Evolutionary conservation across 2,797 vertebrate species (phyloP).

Genomic region (Takifugu ocellatus): DNA sequence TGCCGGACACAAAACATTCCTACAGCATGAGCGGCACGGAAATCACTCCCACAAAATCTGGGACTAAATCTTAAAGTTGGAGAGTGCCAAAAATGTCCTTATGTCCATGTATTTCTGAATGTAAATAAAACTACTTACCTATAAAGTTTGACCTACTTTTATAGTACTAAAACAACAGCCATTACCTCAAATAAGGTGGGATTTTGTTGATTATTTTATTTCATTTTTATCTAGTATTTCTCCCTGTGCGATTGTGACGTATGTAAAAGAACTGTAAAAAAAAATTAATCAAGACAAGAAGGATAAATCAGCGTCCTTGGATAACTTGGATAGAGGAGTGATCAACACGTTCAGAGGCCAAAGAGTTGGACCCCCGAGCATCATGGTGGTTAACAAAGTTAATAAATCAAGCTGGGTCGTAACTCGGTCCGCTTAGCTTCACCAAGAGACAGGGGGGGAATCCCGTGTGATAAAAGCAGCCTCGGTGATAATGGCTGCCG

Average conservation of each 20-base stretch:
- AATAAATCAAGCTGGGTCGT: conserved; percentile 43
- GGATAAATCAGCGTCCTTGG: not conserved
- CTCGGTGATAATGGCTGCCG: accelerated
- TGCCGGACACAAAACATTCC: too few species aligned
- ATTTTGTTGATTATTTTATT: too few species aligned
- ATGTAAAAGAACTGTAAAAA: not conserved
- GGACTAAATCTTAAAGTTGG: too few species aligned
- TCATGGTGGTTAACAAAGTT: conserved; percentile 47
- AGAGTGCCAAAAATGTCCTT: too few species aligned
- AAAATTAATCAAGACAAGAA: not conserved
- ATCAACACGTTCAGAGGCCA: conserved; percentile 47
- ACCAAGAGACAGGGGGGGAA: not conserved
- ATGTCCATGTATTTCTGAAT: too few species aligned
- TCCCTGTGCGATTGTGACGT: not conserved
- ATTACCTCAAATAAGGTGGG: too few species aligned
- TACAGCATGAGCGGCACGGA: too few species aligned
- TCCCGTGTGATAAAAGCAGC: accelerated
- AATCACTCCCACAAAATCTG: too few species aligned
- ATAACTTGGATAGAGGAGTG: not conserved
- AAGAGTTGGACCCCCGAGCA: conserved; percentile 46
- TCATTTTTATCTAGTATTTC: not conserved
- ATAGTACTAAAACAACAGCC: too few species aligned
- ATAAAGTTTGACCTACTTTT: too few species aligned
- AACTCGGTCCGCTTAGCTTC: not conserved
- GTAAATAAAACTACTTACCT: too few species aligned